phyloP scores from a whole-genome alignment of 2,888 invertebrate species.

The Dolichomitus sp. region DNA sequence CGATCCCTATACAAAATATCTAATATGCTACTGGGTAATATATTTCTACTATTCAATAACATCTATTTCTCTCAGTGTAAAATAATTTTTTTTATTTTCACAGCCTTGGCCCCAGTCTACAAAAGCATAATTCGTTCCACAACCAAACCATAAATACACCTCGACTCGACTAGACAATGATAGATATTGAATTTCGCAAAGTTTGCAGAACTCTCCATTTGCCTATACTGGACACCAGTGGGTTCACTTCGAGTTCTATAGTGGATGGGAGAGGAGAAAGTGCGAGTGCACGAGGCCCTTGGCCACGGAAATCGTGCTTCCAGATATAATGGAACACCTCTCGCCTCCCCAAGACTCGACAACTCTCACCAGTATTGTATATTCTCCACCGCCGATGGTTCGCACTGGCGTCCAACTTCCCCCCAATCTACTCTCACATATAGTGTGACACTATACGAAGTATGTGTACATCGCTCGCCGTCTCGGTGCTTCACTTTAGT shows the following conservation, averaged over 20 bases:
- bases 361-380: constrained; percentile 28
- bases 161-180: constrained; percentile 13
- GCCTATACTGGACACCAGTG: neutral
- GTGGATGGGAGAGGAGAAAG: constrained; percentile 41
- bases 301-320: constrained; percentile 72
- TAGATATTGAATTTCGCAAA: constrained; percentile 62
- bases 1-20: too few relatives aligned
- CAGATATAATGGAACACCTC: constrained; percentile 77
- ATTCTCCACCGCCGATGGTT: constrained; percentile 15
- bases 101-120: too few relatives aligned
- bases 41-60: too few relatives aligned
- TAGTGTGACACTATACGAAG: constrained; percentile 27
- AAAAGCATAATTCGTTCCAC: neutral
- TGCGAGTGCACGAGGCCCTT: constrained; percentile 59
- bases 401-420: constrained; percentile 38
- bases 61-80: too few relatives aligned
- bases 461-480: constrained; percentile 36
- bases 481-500: constrained; percentile 48
- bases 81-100: too few relatives aligned
- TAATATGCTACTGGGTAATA: too few relatives aligned
- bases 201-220: constrained; percentile 57
- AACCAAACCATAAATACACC: neutral
- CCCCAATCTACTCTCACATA: neutral
- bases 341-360: constrained; percentile 51
- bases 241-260: constrained; percentile 36